Percentiles rank a stretch among this genome's conserved stretches.
Evolutionary conservation across 2,888 invertebrate genomes (phyloP).

Genomic region (Macroteleia sp.): DNA sequence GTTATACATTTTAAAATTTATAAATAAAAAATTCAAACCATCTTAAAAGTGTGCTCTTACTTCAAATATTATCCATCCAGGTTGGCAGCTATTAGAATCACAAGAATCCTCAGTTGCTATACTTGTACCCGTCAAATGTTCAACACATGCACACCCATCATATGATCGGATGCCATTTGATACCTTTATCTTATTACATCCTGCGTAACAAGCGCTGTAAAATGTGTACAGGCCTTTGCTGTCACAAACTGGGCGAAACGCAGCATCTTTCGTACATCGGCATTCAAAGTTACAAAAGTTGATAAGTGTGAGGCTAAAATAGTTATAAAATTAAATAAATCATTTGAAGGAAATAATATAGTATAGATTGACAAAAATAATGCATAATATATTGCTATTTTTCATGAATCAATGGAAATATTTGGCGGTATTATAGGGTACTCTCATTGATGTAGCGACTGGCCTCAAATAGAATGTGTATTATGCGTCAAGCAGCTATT

Average conservation of each 20-base stretch:
- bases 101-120: conserved; percentile 86
- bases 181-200: conserved; percentile 85
- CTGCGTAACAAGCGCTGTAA: conserved; percentile 90
- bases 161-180: conserved; percentile 85
- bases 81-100: conserved; percentile 84
- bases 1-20: not conserved
- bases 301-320: conserved; percentile 73
- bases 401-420: no score
- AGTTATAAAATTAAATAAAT: no score
- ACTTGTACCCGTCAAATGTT: conserved; percentile 68
- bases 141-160: conserved; percentile 85
- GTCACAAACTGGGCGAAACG: conserved; percentile 88
- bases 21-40: not conserved
- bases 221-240: conserved; percentile 85
- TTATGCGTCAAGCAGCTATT: no score
- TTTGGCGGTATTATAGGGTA: no score
- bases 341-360: no score
- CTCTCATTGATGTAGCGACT: no score
- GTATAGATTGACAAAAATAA: no score
- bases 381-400: no score
- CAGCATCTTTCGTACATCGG: conserved; percentile 84
- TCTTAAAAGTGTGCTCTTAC: conserved; percentile 58
- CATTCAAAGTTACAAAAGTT: conserved; percentile 86
- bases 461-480: no score
- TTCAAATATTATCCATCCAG: conserved; percentile 85